Evolutionary conservation across 2,888 invertebrate species (phyloP).

Genomic region (Panopea generosa): DNA sequence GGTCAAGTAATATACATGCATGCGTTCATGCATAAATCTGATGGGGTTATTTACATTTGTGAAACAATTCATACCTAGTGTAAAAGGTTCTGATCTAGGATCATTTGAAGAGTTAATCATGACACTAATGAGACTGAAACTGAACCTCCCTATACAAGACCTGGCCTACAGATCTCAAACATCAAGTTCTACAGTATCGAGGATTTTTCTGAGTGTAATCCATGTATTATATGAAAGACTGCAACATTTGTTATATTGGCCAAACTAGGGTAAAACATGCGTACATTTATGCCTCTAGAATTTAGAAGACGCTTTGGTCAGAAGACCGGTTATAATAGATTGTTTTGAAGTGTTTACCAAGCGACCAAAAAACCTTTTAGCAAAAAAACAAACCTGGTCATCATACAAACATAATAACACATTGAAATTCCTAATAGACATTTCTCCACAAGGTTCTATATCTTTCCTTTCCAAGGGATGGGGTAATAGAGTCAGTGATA

Average conservation of each 20-base stretch:
- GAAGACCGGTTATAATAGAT: constrained; percentile 57
- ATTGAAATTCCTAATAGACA: constrained; percentile 68
- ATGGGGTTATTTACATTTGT: constrained; percentile 2
- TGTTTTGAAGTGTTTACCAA: constrained; percentile 60
- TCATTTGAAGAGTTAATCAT: constrained; percentile 3
- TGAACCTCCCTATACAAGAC: constrained; percentile 2
- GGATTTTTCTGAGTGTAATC: not conserved
- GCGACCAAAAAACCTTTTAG: constrained; percentile 52
- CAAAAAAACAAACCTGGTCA: constrained; percentile 63
- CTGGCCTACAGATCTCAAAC: constrained; percentile 7
- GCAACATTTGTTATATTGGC: not conserved
- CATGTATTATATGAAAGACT: constrained; percentile 8
- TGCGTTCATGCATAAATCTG: not conserved
- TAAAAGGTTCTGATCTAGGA: not conserved
- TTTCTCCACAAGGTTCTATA: constrained; percentile 68
- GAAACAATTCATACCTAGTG: not conserved
- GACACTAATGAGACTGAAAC: constrained; percentile 7
- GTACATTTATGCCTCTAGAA: constrained; percentile 44
- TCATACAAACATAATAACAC: constrained; percentile 68
- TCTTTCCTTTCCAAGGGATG: constrained; percentile 70
- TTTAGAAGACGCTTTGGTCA: constrained; percentile 38
- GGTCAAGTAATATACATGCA: constrained; percentile 13
- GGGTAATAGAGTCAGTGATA: constrained; percentile 69
- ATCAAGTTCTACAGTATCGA: constrained; percentile 2
- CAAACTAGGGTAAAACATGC: constrained; percentile 38